Evolutionary conservation across 2,888 invertebrate species (phyloP).

Genomic region (Drosophila paramelanica): DNA sequence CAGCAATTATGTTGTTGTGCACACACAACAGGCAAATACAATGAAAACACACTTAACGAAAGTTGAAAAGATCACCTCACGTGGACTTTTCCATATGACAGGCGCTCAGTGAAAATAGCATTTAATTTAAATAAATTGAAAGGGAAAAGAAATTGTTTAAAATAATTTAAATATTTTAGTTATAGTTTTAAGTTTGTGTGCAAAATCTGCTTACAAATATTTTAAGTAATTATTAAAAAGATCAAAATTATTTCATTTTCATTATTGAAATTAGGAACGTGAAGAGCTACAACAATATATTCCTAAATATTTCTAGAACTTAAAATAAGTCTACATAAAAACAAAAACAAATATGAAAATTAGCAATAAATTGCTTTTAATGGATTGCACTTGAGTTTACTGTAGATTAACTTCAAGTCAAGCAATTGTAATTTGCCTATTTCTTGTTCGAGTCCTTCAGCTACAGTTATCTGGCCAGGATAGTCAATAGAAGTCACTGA

Average conservation of each 20-base stretch:
- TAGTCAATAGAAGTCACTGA: conserved; percentile 17
- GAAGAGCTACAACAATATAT: too few relatives aligned
- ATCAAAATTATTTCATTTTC: too few relatives aligned
- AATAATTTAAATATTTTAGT: too few relatives aligned
- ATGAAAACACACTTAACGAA: conserved; percentile 14
- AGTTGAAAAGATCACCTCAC: conserved; percentile 11
- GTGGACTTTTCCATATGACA: conserved; percentile 21
- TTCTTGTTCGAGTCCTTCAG: conserved; percentile 5
- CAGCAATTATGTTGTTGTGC: conserved; percentile 11
- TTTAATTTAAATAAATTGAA: not conserved
- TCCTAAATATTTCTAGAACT: too few relatives aligned
- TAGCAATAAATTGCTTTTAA: too few relatives aligned
- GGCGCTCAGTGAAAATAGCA: not conserved
- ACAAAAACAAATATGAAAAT: too few relatives aligned
- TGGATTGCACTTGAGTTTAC: too few relatives aligned
- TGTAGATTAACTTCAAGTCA: not conserved
- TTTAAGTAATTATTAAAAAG: too few relatives aligned
- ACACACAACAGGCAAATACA: conserved; percentile 14
- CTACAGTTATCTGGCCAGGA: conserved; percentile 15
- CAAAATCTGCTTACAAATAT: too few relatives aligned
- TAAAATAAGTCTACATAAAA: too few relatives aligned
- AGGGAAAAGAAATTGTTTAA: not conserved
- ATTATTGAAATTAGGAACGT: too few relatives aligned
- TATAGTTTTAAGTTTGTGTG: too few relatives aligned
- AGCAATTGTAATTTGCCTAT: not conserved